Evolutionary conservation across 2,888 invertebrate species (phyloP).

Genomic region (Yponomeuta malinellus): DNA sequence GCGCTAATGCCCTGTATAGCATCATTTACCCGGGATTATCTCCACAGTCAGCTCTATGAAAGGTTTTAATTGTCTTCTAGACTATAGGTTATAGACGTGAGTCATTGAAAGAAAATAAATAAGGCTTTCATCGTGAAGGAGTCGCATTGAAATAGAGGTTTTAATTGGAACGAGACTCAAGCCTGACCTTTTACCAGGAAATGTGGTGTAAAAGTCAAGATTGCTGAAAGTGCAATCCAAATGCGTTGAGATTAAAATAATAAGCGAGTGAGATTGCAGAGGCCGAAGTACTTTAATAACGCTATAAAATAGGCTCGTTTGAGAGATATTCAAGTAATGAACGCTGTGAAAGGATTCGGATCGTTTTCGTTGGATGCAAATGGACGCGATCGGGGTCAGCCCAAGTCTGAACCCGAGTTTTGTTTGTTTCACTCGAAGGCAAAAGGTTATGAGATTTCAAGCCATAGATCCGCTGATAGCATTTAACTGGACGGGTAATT

Average conservation of each 20-base stretch:
- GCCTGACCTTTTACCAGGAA: not conserved
- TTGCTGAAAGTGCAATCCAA: not conserved
- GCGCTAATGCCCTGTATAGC: not conserved
- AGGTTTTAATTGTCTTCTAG: not conserved
- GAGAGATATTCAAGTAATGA: conserved; percentile 12
- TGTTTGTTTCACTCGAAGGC: conserved; percentile 57
- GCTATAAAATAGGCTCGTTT: conserved; percentile 15
- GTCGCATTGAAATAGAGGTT: not conserved
- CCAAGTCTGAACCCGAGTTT: conserved; percentile 27
- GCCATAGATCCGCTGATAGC: conserved; percentile 69
- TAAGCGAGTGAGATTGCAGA: conserved; percentile 1
- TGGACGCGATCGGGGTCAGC: conserved; percentile 32
- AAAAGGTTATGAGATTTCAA: conserved; percentile 71
- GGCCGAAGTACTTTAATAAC: conserved; percentile 1
- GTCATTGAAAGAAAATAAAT: conserved; percentile 1
- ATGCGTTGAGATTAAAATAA: conserved; percentile 1
- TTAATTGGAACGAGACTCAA: not conserved
- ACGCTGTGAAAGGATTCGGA: conserved; percentile 17
- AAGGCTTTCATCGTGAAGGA: not conserved
- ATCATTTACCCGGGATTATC: conserved; percentile 1
- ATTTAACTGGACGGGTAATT: conserved; percentile 67
- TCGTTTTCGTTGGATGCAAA: conserved; percentile 33
- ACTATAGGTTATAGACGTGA: not conserved
- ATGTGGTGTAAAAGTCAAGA: not conserved
- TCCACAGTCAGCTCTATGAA: not conserved